Conservation (phyloP, 2,797 vertebrate genomes). For the Sphaeramia orbicularis region DNA sequence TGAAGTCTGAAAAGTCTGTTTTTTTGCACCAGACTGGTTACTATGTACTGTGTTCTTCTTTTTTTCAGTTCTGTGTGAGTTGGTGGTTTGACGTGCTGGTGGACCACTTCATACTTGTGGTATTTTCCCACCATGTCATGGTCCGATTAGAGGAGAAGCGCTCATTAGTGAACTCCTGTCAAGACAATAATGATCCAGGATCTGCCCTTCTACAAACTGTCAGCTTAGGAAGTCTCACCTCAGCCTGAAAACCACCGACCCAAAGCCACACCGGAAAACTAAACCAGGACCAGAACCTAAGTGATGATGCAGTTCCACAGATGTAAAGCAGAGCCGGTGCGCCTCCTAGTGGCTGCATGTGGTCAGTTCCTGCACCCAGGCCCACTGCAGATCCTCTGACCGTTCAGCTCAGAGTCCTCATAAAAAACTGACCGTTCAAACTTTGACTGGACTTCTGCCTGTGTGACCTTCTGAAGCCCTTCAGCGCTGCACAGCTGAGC, state of each 20-base stretch:
- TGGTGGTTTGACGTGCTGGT: constrained; percentile 37
- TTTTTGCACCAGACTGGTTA: background rate
- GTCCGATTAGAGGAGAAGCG: constrained; percentile 48
- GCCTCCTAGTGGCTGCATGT: constrained; percentile 53
- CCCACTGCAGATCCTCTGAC: background rate
- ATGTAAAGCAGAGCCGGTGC: constrained; percentile 14
- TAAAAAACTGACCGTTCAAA: constrained; percentile 7
- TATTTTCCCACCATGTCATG: constrained; percentile 61
- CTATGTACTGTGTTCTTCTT: constrained; percentile 34
- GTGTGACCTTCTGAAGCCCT: background rate
- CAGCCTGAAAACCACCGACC: constrained; percentile 15
- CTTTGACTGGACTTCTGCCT: background rate
- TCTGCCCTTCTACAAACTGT: too few species aligned
- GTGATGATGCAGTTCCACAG: background rate
- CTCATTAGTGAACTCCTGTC: constrained; percentile 62
- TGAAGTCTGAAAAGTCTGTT: background rate
- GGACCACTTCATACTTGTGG: constrained; percentile 34
- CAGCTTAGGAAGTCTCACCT: constrained; percentile 35
- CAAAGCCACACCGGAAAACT: background rate
- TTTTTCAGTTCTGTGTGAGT: constrained; percentile 19
- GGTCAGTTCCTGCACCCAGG: background rate
- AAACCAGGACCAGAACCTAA: too few species aligned
- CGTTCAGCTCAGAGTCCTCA: background rate
- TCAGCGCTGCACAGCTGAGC: background rate
- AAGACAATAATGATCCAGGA: constrained; percentile 42